phyloP scores from a whole-genome alignment of 2,113 vertebrate genomes.

The Sceloporus undulatus region DNA sequence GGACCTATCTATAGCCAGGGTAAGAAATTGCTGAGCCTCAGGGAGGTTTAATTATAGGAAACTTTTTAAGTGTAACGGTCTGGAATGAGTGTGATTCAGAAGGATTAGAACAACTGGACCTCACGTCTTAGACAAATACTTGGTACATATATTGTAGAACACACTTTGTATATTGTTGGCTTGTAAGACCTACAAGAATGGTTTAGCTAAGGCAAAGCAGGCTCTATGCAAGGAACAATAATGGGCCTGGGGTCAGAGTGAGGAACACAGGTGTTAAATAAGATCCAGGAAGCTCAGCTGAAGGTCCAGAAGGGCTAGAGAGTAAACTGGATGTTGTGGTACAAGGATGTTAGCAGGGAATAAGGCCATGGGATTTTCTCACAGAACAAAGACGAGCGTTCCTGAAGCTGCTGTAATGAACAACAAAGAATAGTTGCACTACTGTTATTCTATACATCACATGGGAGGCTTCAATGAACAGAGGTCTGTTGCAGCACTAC shows the following conservation, averaged over 20 bases:
- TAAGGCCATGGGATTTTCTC: neutral
- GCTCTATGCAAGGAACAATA: neutral
- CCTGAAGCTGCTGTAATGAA: neutral
- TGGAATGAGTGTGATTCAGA: constrained; percentile 8
- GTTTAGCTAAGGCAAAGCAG: neutral
- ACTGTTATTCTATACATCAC: neutral
- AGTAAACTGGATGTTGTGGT: neutral
- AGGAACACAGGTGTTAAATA: neutral
- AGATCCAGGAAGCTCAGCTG: neutral
- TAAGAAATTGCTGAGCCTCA: neutral
- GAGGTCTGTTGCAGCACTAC: neutral
- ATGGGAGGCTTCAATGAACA: neutral
- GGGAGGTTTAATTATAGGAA: constrained; percentile 3
- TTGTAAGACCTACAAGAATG: neutral
- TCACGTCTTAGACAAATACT: neutral
- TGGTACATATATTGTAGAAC: constrained; percentile 37
- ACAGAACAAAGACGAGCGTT: neutral
- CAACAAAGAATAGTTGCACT: neutral
- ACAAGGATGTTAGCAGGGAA: neutral
- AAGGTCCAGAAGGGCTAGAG: neutral
- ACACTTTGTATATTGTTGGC: neutral
- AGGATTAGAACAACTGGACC: constrained; percentile 20
- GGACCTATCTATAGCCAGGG: constrained; percentile 35
- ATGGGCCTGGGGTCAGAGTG: neutral
- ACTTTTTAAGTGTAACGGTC: neutral